Evolutionary conservation across 1,140 invertebrate genomes (phyloP).

Genomic region (Coenobita brevimanus): DNA sequence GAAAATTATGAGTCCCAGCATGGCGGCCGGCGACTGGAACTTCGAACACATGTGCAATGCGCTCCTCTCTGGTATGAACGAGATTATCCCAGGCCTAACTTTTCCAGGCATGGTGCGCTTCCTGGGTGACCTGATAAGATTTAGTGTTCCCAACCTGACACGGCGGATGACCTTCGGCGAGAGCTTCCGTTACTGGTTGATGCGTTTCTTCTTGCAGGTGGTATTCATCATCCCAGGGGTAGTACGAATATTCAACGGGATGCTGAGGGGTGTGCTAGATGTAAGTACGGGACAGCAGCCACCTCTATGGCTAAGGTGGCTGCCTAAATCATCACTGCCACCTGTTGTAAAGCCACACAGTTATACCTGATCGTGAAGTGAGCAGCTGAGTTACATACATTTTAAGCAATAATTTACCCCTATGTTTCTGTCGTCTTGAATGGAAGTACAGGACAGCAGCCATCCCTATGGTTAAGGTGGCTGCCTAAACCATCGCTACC

Average conservation of each 20-base stretch:
- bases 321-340: too few relatives aligned
- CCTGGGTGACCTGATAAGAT: neutral
- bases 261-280: neutral
- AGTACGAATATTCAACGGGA: constrained; percentile 33
- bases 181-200: constrained; percentile 33
- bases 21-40: constrained; percentile 72
- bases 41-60: constrained; percentile 75
- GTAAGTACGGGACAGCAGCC: neutral
- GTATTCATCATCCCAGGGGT: constrained; percentile 41
- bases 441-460: too few relatives aligned
- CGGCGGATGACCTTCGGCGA: constrained; percentile 8
- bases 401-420: too few relatives aligned
- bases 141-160: constrained; percentile 12
- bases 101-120: constrained; percentile 41
- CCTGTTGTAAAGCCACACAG: too few relatives aligned
- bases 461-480: too few relatives aligned
- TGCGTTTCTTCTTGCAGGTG: constrained; percentile 21
- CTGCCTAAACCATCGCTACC: too few relatives aligned
- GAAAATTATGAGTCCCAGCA: constrained; percentile 73
- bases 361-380: too few relatives aligned
- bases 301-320: neutral
- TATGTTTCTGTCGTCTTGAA: too few relatives aligned
- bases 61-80: constrained; percentile 72
- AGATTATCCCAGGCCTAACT: constrained; percentile 71
- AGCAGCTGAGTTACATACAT: too few relatives aligned